A percentile compares a stretch with the other conserved stretches of the same genome.
Evolutionary conservation across 2,797 vertebrate genomes (phyloP).

Genomic region (Enoplosus armatus): DNA sequence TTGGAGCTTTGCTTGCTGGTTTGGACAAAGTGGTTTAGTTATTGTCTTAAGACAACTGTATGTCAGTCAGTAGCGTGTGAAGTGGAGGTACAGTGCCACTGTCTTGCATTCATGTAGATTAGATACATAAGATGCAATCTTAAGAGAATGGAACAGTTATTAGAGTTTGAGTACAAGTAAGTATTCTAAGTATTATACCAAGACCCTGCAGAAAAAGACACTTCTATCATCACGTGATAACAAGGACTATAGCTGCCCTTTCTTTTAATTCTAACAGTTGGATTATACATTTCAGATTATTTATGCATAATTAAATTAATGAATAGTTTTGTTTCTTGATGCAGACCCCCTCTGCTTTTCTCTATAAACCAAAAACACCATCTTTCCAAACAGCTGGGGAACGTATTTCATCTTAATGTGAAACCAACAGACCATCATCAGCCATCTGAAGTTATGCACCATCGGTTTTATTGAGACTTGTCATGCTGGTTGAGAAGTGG

Average conservation of each 20-base stretch:
- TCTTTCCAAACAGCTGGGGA: slow-evolving; percentile 36
- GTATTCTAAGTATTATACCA: neutral
- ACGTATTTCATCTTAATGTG: slow-evolving; percentile 45
- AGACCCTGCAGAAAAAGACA: neutral
- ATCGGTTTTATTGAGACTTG: slow-evolving; percentile 43
- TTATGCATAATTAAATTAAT: slow-evolving; percentile 8
- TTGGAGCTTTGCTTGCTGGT: slow-evolving; percentile 25
- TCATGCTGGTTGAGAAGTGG: slow-evolving; percentile 32
- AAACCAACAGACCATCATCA: slow-evolving; percentile 39
- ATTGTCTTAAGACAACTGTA: slow-evolving; percentile 34
- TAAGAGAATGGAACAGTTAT: neutral
- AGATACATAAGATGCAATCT: neutral
- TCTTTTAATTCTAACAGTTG: neutral
- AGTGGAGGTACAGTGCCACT: neutral
- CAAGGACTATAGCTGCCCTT: neutral
- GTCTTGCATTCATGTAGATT: slow-evolving; percentile 4
- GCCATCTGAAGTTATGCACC: slow-evolving; percentile 40
- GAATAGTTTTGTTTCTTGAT: slow-evolving; percentile 8
- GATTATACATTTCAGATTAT: slow-evolving; percentile 4
- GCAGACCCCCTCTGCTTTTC: slow-evolving; percentile 12
- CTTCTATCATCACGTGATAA: neutral
- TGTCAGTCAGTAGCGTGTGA: slow-evolving; percentile 26
- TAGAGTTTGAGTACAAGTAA: no score
- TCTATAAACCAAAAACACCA: slow-evolving; percentile 27
- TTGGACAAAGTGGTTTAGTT: slow-evolving; percentile 34